Evolutionary conservation across 2,113 vertebrate genomes (phyloP).

Genomic region (Cisticola juncidis): DNA sequence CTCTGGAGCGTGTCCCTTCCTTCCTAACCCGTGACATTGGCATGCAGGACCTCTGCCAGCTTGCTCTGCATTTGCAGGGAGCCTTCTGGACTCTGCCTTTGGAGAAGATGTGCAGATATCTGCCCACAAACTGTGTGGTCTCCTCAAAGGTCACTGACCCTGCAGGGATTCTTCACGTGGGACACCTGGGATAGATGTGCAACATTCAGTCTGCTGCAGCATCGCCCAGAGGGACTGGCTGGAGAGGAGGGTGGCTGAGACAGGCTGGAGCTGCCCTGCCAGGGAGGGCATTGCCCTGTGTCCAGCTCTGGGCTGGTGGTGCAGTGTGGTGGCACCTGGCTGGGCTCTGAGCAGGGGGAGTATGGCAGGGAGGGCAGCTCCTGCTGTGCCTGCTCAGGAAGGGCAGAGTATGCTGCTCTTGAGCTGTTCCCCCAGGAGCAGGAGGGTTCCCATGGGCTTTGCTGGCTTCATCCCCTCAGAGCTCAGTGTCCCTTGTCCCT

Average conservation of each 20-base stretch:
- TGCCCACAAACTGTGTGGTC: neutral
- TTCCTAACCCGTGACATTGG: fast-evolving
- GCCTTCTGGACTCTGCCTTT: neutral
- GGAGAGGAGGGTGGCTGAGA: neutral
- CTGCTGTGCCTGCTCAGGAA: neutral
- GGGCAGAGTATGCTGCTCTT: neutral
- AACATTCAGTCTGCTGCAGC: neutral
- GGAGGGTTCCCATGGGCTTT: neutral
- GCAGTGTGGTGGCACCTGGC: neutral
- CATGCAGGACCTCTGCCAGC: neutral
- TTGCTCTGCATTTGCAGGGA: neutral
- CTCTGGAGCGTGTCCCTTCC: neutral
- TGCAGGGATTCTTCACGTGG: neutral
- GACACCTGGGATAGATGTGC: neutral
- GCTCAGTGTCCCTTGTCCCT: neutral
- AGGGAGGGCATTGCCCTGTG: neutral
- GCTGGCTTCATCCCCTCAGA: fast-evolving
- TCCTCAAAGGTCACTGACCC: neutral
- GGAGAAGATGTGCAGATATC: neutral
- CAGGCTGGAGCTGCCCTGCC: fast-evolving
- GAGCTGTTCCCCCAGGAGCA: neutral
- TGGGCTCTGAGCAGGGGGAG: neutral
- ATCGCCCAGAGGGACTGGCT: neutral
- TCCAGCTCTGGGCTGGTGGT: neutral
- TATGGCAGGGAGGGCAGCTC: neutral